A percentile compares a stretch with the other conserved stretches of the same genome.
These are phyloP conservation scores for Pandemis heparana DNA, from an alignment of 2,888 invertebrate genomes.

Conservation along the genomic window DNA sequence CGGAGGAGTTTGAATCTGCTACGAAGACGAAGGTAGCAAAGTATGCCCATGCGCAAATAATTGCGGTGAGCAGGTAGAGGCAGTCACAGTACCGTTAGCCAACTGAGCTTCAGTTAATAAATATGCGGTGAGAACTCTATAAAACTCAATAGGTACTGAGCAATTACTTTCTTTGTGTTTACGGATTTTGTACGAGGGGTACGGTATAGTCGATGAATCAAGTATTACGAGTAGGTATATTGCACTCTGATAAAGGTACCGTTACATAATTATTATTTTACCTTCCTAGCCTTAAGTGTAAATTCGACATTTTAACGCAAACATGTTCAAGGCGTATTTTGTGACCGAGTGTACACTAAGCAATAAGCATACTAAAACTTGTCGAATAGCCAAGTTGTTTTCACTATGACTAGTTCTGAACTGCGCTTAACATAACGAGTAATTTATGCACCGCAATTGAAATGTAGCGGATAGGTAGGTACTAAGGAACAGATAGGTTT, in stretches of 20 bases:
- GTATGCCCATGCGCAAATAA: constrained; percentile 28
- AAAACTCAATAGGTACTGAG: background rate
- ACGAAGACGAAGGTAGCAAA: constrained; percentile 12
- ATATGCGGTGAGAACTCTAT: constrained; percentile 19
- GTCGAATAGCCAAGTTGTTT: background rate
- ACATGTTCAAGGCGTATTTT: too few species aligned
- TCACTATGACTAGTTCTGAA: background rate
- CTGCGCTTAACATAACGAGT: background rate
- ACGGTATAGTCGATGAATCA: background rate
- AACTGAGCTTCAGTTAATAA: constrained; percentile 21
- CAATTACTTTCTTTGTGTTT: constrained; percentile 2
- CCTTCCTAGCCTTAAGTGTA: too few species aligned
- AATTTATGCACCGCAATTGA: constrained; percentile 4
- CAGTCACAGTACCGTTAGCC: constrained; percentile 30
- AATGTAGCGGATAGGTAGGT: background rate
- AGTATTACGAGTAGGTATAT: too few species aligned
- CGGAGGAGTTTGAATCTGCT: background rate
- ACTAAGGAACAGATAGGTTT: background rate
- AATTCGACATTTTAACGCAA: too few species aligned
- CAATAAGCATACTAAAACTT: background rate
- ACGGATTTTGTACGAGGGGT: background rate
- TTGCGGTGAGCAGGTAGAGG: constrained; percentile 25
- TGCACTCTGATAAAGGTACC: too few species aligned
- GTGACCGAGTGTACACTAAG: too few species aligned
- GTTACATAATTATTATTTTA: too few species aligned